Evolutionary conservation across 2,888 invertebrate species (phyloP).

Genomic region (Aphelenchoides bicaudatus): DNA sequence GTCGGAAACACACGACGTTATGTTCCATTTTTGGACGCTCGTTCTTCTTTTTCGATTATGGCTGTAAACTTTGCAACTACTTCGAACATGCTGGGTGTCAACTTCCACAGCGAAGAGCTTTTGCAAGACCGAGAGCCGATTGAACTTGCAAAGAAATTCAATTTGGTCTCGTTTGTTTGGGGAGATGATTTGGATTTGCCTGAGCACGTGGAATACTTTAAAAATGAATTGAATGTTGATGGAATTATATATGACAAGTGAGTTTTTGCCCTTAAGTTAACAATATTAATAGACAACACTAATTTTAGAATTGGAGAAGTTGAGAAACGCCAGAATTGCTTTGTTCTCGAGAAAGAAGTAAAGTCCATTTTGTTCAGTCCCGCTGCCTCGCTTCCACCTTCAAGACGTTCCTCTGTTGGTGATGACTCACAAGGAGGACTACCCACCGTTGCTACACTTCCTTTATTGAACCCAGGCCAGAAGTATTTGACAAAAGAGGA

Average conservation of each 20-base stretch:
- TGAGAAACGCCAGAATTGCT: constrained; percentile 49
- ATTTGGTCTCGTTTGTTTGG: constrained; percentile 72
- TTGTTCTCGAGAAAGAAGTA: constrained; percentile 53
- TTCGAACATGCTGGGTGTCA: constrained; percentile 69
- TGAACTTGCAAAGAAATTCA: constrained; percentile 70
- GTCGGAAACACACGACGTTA: constrained; percentile 74
- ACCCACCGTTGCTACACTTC: background rate
- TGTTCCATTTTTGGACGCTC: constrained; percentile 35
- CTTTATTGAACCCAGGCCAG: background rate
- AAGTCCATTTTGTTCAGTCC: constrained; percentile 20
- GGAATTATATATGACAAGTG: constrained; percentile 90
- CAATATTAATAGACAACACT: background rate
- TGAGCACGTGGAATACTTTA: constrained; percentile 78
- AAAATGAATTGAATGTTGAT: constrained; percentile 83
- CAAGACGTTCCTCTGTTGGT: constrained; percentile 13
- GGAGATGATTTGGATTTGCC: constrained; percentile 27
- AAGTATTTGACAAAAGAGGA: background rate
- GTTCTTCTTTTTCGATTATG: constrained; percentile 45
- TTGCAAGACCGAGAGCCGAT: constrained; percentile 71
- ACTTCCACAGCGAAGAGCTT: constrained; percentile 82
- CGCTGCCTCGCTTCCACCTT: constrained; percentile 17
- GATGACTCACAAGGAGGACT: background rate
- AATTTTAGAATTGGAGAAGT: constrained; percentile 50
- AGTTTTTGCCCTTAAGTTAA: background rate
- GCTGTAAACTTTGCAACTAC: constrained; percentile 56